Base-by-base conservation (phyloP, 2,113 vertebrate species). In the Charadrius vociferus region DNA sequence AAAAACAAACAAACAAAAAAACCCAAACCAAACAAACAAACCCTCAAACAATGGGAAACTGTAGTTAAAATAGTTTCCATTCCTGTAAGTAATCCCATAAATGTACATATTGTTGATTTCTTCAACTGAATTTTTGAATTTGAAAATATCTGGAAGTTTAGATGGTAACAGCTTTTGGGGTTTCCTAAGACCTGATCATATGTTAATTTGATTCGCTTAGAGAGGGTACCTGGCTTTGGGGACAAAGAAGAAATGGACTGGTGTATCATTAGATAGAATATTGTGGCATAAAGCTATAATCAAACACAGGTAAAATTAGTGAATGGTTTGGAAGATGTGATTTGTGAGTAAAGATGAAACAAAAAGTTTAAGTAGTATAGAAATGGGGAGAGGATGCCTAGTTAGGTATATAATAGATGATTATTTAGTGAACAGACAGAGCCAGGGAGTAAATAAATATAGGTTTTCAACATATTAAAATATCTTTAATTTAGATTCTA, bases 11-110 rank as follows among this genome's bases (percentile, higher is more conserved):
- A 14, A 30, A 19, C 29, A 47, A 70, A 49, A n/a, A n/a, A n/a
- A n/a, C n/a, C n/a, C n/a, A n/a, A n/a, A n/a, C n/a, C 29, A 9
- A 45, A 5, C 41, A 66, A 22, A 7, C 1, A 5, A 32, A 4
- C 7, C 19, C 47, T 19, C 47, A 49, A 2, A 1, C 24, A 49
- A 21, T 3, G 8, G 30, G 14, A 68, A 47, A 34, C 2, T 52
- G 6, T 21, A 39, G 15, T 70, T 56, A 73, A 30, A 63, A 7
- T 41, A 30, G 14, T 63, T 87, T 87, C 23, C 4, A 34, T 36
- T 73, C 37, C 22, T 7, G 9, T 49, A 58, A 58, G 4, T 45
- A 72, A 41, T 75, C 43, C 34, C 49, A 50, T 65, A 87, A 70
- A 81, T 32, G 4, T 9, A 56, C 7, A 41, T 47, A 45, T 30